Percentiles rank a stretch among this genome's conserved stretches.
These are phyloP conservation scores for Brachypalpus laphriformis DNA, from an alignment of 2,888 invertebrate genomes.

Conservation along the genomic window DNA sequence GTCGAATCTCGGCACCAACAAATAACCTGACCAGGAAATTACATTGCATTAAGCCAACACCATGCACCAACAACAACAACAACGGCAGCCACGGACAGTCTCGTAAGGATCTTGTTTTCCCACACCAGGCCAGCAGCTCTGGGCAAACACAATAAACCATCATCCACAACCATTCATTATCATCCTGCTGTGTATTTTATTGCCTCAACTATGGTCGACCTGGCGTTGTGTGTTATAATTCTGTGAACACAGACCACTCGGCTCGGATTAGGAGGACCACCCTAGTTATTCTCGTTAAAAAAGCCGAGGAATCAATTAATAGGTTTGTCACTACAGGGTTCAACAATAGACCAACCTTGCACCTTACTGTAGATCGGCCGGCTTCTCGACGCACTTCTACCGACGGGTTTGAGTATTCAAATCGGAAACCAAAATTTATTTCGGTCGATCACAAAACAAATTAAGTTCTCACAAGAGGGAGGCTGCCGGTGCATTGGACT, in stretches of 20 bases:
- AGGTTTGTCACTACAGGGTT: conserved; percentile 51
- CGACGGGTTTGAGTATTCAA: conserved; percentile 46
- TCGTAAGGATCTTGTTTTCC: conserved; percentile 70
- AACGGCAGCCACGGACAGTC: conserved; percentile 11
- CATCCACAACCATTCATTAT: conserved; percentile 70
- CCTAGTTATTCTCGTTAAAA: conserved; percentile 43
- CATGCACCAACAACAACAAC: conserved; percentile 28
- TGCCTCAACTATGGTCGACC: conserved; percentile 48
- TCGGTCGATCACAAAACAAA: conserved; percentile 60
- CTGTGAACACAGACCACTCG: conserved; percentile 18
- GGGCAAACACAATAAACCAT: conserved; percentile 72
- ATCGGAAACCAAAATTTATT: conserved; percentile 57
- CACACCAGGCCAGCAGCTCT: conserved; percentile 35
- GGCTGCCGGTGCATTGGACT: not conserved
- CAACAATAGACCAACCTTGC: conserved; percentile 43
- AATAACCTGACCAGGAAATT: conserved; percentile 73
- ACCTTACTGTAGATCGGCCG: conserved; percentile 43
- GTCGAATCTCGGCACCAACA: conserved; percentile 70
- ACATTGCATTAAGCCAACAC: conserved; percentile 60
- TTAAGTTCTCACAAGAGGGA: conserved; percentile 46
- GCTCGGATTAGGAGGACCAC: conserved; percentile 69
- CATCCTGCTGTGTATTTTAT: conserved; percentile 73
- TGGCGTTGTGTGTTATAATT: conserved; percentile 48
- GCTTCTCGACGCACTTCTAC: conserved; percentile 11
- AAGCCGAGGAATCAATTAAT: conserved; percentile 62